Percentiles rank a stretch among this genome's conserved stretches.
phyloP scores from a whole-genome alignment of 1,140 invertebrate genomes.

The Samia ricini region DNA sequence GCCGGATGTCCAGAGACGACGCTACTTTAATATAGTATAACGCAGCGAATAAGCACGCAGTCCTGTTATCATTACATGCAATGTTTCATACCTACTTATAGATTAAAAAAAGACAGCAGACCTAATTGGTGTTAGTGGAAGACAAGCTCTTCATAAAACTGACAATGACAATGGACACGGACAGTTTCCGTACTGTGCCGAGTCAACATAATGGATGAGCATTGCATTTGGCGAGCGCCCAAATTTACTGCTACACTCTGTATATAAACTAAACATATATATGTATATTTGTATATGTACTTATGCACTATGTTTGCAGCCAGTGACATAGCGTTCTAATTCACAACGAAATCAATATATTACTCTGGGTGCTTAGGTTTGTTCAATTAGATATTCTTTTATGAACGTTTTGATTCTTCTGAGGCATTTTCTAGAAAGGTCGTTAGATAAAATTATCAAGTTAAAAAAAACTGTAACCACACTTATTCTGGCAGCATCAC shows the following conservation, averaged over 20 bases:
- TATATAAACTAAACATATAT: slow-evolving; percentile 21
- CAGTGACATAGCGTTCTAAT: slow-evolving; percentile 4
- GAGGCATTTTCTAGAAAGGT: too few species aligned
- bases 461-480: too few species aligned
- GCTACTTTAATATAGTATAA: too few species aligned
- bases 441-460: too few species aligned
- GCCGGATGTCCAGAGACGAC: too few species aligned
- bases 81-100: neutral
- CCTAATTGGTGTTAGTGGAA: neutral
- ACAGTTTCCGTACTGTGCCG: slow-evolving; percentile 39
- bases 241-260: slow-evolving; percentile 62
- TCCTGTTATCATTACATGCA: neutral
- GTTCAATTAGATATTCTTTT: neutral
- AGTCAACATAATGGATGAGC: slow-evolving; percentile 70
- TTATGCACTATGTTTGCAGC: neutral
- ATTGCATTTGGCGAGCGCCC: slow-evolving; percentile 64
- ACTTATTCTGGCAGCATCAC: too few species aligned
- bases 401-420: neutral
- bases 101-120: neutral
- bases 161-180: slow-evolving; percentile 26
- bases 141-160: too few species aligned
- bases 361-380: neutral
- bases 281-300: neutral
- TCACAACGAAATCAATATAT: slow-evolving; percentile 3
- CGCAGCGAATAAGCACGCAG: too few species aligned